phyloP scores from a whole-genome alignment of 1,140 invertebrate genomes.

The Camponotus pennsylvanicus region DNA sequence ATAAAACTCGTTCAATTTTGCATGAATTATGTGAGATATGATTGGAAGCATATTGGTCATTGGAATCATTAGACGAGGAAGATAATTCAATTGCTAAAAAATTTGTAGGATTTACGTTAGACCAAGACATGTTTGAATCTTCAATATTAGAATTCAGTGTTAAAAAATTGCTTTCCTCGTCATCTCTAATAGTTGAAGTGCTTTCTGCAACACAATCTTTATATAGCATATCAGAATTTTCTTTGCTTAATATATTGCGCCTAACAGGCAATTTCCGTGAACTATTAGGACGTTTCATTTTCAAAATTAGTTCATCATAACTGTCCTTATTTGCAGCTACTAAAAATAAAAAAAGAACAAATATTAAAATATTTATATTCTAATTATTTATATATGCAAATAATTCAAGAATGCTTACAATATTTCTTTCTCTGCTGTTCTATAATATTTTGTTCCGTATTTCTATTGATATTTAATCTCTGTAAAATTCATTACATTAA shows the following conservation, averaged over 20 bases:
- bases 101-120: slow-evolving; percentile 71
- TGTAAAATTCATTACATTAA: slow-evolving; percentile 67
- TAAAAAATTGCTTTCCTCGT: neutral
- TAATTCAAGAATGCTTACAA: slow-evolving; percentile 79
- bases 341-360: slow-evolving; percentile 71
- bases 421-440: slow-evolving; percentile 84
- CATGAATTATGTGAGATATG: neutral
- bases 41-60: neutral
- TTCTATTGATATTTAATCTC: slow-evolving; percentile 81
- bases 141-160: slow-evolving; percentile 41
- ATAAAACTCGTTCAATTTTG: neutral
- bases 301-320: slow-evolving; percentile 80
- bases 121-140: slow-evolving; percentile 76
- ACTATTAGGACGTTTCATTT: slow-evolving; percentile 75
- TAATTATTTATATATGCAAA: neutral
- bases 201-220: neutral
- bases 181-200: slow-evolving; percentile 1
- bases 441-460: slow-evolving; percentile 81
- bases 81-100: slow-evolving; percentile 61
- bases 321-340: slow-evolving; percentile 81
- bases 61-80: neutral
- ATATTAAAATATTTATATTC: slow-evolving; percentile 36
- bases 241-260: slow-evolving; percentile 37
- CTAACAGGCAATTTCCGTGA: slow-evolving; percentile 37
- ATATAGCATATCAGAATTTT: neutral